phyloP scores from a whole-genome alignment of 2,113 vertebrate species.

The Camelus bactrianus region DNA sequence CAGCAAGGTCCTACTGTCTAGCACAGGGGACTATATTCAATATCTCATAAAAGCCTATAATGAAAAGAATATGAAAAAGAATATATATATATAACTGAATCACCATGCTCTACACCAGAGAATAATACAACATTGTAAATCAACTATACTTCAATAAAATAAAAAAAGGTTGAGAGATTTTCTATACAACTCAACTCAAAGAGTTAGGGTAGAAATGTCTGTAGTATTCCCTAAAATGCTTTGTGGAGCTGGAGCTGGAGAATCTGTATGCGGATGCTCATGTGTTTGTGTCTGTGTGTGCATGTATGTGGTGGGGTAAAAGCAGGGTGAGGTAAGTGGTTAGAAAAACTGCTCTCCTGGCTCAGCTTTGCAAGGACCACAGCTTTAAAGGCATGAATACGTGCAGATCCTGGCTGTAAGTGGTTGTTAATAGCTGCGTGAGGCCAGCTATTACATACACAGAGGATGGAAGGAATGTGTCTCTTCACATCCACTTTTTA shows the following conservation, averaged over 20 bases:
- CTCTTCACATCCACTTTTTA: background rate
- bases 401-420: background rate
- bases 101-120: no score
- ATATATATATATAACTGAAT: no score
- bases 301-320: background rate
- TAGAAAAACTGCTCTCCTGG: background rate
- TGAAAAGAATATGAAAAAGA: no score
- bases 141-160: no score
- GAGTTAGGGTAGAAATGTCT: background rate
- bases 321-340: fast-evolving
- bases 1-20: no score
- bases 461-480: background rate
- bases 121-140: no score
- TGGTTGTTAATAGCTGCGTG: background rate
- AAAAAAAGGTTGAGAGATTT: background rate
- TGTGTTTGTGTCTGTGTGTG: fast-evolving
- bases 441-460: background rate
- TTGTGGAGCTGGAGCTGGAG: background rate
- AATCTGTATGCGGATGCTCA: background rate
- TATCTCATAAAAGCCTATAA: no score
- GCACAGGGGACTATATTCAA: no score
- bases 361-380: background rate
- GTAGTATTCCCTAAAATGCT: background rate
- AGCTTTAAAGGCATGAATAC: background rate
- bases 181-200: background rate